A percentile compares a stretch with the other conserved stretches of the same genome.
Evolutionary conservation across 1,140 invertebrate genomes (phyloP).

Genomic region (Ips nitidus): DNA sequence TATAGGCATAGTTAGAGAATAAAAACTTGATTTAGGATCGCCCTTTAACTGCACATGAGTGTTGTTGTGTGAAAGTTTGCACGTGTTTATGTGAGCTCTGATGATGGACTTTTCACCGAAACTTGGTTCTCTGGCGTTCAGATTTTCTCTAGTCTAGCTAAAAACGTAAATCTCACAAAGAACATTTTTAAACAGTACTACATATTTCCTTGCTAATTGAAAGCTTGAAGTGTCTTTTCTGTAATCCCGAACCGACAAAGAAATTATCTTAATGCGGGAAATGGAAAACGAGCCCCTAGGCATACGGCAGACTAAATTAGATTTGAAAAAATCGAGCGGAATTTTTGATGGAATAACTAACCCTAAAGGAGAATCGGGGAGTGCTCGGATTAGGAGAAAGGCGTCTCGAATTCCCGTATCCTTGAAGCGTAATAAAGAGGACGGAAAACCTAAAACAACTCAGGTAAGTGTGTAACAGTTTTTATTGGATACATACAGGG

Average conservation of each 20-base stretch:
- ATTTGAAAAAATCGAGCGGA: constrained; percentile 8
- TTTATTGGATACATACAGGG: too few species aligned
- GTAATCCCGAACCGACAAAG: too few species aligned
- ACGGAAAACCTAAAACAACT: neutral
- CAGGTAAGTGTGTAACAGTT: neutral
- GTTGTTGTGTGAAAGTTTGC: neutral
- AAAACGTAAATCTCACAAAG: too few species aligned
- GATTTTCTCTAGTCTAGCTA: too few species aligned
- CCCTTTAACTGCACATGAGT: neutral
- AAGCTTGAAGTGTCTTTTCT: too few species aligned
- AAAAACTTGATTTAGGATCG: neutral
- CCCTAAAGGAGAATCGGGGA: neutral
- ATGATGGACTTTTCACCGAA: too few species aligned
- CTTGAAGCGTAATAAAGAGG: neutral
- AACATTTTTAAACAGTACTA: too few species aligned
- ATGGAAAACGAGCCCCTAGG: constrained; percentile 5
- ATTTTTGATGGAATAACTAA: constrained; percentile 19
- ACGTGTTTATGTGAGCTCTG: too few species aligned
- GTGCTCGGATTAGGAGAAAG: neutral
- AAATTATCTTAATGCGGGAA: neutral
- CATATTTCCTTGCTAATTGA: too few species aligned
- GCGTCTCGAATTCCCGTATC: constrained; percentile 8
- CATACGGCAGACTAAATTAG: constrained; percentile 1
- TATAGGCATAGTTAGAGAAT: neutral
- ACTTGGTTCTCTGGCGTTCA: too few species aligned